Base-by-base conservation (phyloP, 2,888 invertebrate species). In the Pollenia labialis region DNA sequence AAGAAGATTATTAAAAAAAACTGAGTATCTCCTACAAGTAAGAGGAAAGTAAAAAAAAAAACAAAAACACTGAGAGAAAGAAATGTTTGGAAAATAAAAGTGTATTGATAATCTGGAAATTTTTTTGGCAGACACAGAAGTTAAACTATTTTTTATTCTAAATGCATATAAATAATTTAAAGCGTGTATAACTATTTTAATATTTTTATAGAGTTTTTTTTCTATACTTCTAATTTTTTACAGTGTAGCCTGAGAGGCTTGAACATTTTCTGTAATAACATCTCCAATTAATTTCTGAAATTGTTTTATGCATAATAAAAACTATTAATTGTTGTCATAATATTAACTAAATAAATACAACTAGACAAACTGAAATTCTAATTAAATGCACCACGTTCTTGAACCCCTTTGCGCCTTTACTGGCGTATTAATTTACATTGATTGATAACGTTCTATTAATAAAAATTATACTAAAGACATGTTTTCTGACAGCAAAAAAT, bases 351-450 rank as follows among this genome's bases (percentile, higher is more conserved):
- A 42, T 58, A 48, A 40, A 32, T 6, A 40, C 40, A 40, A 18
- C 6, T 9, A 10, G 60, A n/a, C 16, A 46, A 54, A 75, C 18
- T 72, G 14, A 56, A 69, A 32, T 52, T 16, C 23, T 80, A 71
- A 69, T 62, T 71, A 80, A 71, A 71, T 60, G 60, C 52, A 71
- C 52, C 42, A 52, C 71, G 56, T 72, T 72, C 12, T 64, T 46
- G 7, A 16, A 2, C 18, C 0, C 40, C 50, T 40, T 18, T 6
- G 11, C 11, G 16, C 16, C 44, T 1, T 11, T 11, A 8, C 56
- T 52, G 32, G 3, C 58, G 12, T 16, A 23, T 10, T 46, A 18
- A 50, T 40, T 75, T 32, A 50, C 62, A 42, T 54, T 76, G 52
- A 54, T 66, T 76, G 64, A 44, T 64, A 66, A 66, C 32, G 32